A percentile compares a stretch with the other conserved stretches of the same genome.
Evolutionary conservation across 1,140 invertebrate genomes (phyloP).

Genomic region (Zelostemma sp.): DNA sequence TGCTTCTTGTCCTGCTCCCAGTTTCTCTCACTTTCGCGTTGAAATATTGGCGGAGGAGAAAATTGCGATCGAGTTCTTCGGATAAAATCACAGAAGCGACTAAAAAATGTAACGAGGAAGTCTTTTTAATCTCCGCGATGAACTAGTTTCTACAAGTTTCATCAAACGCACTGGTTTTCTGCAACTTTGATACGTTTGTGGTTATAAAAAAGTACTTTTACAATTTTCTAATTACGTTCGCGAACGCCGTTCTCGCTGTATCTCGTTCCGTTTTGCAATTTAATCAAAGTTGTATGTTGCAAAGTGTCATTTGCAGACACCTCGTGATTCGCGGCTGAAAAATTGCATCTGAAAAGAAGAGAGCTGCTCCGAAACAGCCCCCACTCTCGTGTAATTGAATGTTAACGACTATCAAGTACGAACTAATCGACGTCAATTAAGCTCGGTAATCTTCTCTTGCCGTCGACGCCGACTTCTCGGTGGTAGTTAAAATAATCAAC

Average conservation of each 20-base stretch:
- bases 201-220: too few species aligned
- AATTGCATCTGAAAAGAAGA: not conserved
- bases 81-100: slow-evolving; percentile 55
- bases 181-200: too few species aligned
- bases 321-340: not conserved
- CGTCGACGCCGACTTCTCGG: slow-evolving; percentile 16
- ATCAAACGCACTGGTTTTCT: too few species aligned
- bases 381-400: slow-evolving; percentile 26
- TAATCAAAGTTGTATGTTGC: not conserved
- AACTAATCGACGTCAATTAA: slow-evolving; percentile 40
- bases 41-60: too few species aligned
- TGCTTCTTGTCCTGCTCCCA: too few species aligned
- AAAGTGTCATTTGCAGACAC: not conserved
- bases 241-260: too few species aligned
- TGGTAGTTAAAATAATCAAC: not conserved
- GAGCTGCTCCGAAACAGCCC: not conserved
- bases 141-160: too few species aligned
- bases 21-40: too few species aligned
- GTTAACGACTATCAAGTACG: slow-evolving; percentile 39
- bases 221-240: too few species aligned
- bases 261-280: slow-evolving; percentile 15
- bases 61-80: too few species aligned
- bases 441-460: slow-evolving; percentile 33
- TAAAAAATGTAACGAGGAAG: slow-evolving; percentile 65
- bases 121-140: slow-evolving; percentile 53